Evolutionary conservation across 2,888 invertebrate genomes (phyloP), one percentile per base, ranked within the genome.

Genomic region (Agrilus biguttatus): DNA sequence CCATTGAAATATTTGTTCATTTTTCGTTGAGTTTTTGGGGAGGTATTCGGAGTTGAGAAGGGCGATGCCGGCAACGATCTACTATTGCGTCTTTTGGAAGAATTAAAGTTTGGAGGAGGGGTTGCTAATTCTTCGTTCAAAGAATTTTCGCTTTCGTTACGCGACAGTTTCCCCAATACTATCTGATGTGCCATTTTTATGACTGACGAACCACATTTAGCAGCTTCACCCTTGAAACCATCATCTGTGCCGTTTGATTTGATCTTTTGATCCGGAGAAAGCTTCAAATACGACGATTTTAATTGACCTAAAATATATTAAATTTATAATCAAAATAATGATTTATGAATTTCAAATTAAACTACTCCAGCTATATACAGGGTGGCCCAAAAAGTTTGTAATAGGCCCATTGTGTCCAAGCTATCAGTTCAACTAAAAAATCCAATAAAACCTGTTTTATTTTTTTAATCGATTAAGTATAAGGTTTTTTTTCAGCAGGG

Each of bases 61-160:
- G 84, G 84, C 1, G 81, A 77, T 0, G 75, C 74, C 0, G 85
- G 85, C 47, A 84, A 63, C 14, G 83, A 83, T 63, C 71, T 77
- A 60, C 83, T 83, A 47, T 78, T 81, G 47, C 81, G 71, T 2
- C 80, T 67, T 43, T 65, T 56, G 47, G 53, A 60, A 50, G 61
- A 57, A 49, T 61, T 58, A 65, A 69, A 63, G 36, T 59, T 59
- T 43, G 57, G 55, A 6, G 62, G 55, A 33, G 54, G 53, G 33
- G 56, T 52, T 32, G 56, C 55, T 13, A 33, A 60, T 55, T 10
- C 61, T 21, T 51, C 47, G 12, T 48, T 45, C n/a, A 56, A 57
- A 14, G 59, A 54, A 1, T 54, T 55, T 43, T 42, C 49, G 28
- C 28, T 28, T 28, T 28, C 28, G 33, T 43, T 49, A n/a, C 14